A percentile compares a stretch with the other conserved stretches of the same genome.
Conservation (phyloP, 1,140 invertebrate genomes). For the Theocolax elegans region DNA sequence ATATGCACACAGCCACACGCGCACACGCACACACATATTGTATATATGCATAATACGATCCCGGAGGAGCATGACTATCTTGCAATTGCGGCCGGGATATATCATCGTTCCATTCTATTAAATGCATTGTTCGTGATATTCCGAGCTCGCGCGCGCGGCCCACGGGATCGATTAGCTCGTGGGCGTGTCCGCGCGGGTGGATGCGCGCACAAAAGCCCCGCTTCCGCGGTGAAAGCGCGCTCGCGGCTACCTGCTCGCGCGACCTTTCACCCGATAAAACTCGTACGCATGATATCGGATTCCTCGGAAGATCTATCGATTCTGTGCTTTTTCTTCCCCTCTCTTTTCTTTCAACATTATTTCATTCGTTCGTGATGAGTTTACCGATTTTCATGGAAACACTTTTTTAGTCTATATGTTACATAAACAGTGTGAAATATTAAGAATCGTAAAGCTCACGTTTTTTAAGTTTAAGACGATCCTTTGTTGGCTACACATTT, state of each 20-base stretch:
- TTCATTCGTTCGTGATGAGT: no score
- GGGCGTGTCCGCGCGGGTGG: neutral
- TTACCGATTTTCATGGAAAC: no score
- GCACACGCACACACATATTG: neutral
- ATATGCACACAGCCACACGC: neutral
- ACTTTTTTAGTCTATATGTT: no score
- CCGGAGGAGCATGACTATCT: neutral
- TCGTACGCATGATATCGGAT: no score
- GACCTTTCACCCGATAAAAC: constrained; percentile 60
- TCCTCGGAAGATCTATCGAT: no score
- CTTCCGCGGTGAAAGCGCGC: constrained; percentile 62
- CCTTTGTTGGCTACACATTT: no score
- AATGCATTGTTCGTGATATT: constrained; percentile 18
- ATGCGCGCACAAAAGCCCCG: constrained; percentile 23
- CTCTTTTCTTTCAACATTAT: no score
- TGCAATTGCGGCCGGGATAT: no score
- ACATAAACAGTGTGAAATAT: no score
- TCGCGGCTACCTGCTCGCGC: constrained; percentile 54
- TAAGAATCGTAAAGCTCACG: no score
- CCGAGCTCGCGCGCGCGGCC: neutral
- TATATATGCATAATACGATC: neutral
- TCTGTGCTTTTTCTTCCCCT: no score
- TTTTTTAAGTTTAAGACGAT: no score
- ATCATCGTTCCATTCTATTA: constrained; percentile 12
- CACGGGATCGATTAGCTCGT: constrained; percentile 23